Evolutionary conservation across 2,113 vertebrate genomes (phyloP), one percentile per base, ranked within the genome.

Genomic region (Mormoops blainvillei): DNA sequence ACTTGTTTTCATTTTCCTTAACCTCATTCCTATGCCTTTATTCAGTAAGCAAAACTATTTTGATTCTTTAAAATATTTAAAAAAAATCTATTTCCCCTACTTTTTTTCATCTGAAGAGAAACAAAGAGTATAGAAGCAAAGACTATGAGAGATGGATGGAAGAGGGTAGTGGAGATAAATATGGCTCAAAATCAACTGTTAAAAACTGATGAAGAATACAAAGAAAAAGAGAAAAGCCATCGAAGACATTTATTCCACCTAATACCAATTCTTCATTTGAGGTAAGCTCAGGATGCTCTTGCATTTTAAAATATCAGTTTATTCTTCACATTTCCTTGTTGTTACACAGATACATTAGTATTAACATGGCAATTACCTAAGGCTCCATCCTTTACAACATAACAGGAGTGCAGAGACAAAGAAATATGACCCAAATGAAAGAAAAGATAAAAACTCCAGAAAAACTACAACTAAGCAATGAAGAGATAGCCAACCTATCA

Each of bases 301-400:
- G 19, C 3, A 67, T 83, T 84, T 92, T 90, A 87, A 94, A 94
- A 48, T 33, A 50, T 80, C 36, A 41, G 28, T 67, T 82, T 41
- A 74, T 80, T 91, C 36, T 67, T 88, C 63, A n/a, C 70, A 43
- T 87, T 96, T 96, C 41, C 38, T 92, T 87, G 38, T 76, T 92
- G 54, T 9, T 94, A 24, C 61, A 90, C 7, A 63, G 48, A 84
- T 78, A 54, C n/a, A 70, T 82, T 95, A 19, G 73, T 78, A 83
- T 90, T 92, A 94, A 83, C 9, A 78, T 95, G 89, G 86, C n/a
- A n/a, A n/a, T n/a, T n/a, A n/a, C n/a, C n/a, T n/a, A n/a, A n/a
- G n/a, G n/a, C n/a, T n/a, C n/a, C n/a, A n/a, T n/a, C n/a, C n/a
- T n/a, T n/a, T n/a, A n/a, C n/a, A n/a, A n/a, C n/a, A n/a, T n/a